These are phyloP conservation scores for Lobophora halterata DNA, from an alignment of 2,888 invertebrate species.

Conservation along the genomic window DNA sequence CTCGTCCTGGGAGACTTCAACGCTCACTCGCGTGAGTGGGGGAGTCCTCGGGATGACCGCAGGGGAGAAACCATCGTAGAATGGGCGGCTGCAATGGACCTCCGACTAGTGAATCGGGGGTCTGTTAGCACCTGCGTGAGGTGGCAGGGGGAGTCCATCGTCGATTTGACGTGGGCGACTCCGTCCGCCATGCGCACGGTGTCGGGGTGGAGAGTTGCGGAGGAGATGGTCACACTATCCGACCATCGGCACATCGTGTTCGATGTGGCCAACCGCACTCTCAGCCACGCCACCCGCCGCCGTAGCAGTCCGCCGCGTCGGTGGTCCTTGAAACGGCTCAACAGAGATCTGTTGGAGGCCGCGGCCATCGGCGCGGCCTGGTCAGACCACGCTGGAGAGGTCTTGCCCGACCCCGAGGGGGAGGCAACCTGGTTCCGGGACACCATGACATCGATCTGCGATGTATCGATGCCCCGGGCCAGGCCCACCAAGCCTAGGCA, in stretches of 20 bases:
- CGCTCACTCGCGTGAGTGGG: too few relatives aligned
- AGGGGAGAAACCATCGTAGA: neutral
- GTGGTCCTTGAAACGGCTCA: constrained; percentile 2
- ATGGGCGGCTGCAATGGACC: constrained; percentile 8
- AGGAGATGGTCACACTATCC: constrained; percentile 1
- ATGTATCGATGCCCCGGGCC: too few relatives aligned
- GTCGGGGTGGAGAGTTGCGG: too few relatives aligned
- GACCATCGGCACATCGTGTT: constrained; percentile 1
- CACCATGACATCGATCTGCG: too few relatives aligned
- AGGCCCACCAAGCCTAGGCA: too few relatives aligned
- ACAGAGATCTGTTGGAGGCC: constrained; percentile 2
- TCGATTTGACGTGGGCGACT: constrained; percentile 14
- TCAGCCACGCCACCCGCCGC: neutral
- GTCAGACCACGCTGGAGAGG: neutral
- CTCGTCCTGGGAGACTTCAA: too few relatives aligned
- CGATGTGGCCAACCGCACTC: neutral
- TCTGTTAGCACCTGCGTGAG: constrained; percentile 13
- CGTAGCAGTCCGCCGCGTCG: neutral
- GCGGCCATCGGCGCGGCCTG: neutral
- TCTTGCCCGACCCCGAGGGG: too few relatives aligned
- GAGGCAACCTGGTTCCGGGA: too few relatives aligned
- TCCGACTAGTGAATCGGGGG: constrained; percentile 4
- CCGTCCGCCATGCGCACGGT: too few relatives aligned
- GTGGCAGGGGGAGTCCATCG: constrained; percentile 15
- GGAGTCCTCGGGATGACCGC: too few relatives aligned